Percentiles rank a stretch among this genome's conserved stretches.
phyloP scores from a whole-genome alignment of 1,140 invertebrate genomes.

The Dryas iulia region DNA sequence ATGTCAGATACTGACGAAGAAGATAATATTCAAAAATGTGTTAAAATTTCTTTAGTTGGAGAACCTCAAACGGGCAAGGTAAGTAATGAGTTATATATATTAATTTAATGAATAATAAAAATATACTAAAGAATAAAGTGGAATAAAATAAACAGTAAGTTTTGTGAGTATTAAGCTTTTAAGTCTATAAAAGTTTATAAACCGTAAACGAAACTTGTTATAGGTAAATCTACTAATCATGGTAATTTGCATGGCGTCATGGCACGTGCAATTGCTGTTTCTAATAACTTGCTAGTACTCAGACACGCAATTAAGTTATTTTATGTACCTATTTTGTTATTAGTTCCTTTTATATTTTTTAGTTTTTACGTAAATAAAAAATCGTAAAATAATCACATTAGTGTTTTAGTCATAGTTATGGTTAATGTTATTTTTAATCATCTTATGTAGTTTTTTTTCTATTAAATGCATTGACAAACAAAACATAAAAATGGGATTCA shows the following conservation, averaged over 20 bases:
- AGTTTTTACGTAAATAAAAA: no score
- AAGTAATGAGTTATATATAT: slow-evolving; percentile 57
- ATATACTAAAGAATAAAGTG: neutral
- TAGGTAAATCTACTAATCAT: neutral
- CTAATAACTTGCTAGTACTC: neutral
- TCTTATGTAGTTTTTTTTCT: no score
- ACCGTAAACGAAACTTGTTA: neutral
- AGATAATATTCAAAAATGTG: slow-evolving; percentile 83
- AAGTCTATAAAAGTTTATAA: neutral
- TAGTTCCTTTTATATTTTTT: no score
- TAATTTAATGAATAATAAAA: neutral
- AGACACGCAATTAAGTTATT: neutral
- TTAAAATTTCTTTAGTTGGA: slow-evolving; percentile 91
- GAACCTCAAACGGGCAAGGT: slow-evolving; percentile 92
- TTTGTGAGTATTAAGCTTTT: no score
- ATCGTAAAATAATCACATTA: no score
- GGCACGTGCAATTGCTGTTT: neutral
- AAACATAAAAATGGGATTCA: no score
- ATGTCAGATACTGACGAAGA: slow-evolving; percentile 87
- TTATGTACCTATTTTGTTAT: no score
- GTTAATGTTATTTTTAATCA: no score
- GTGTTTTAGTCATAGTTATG: no score
- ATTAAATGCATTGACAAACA: no score
- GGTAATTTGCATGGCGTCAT: neutral
- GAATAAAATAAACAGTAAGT: no score